These are phyloP conservation scores for Antennarius striatus DNA, from an alignment of 2,113 vertebrate genomes.

Conservation along the genomic window DNA sequence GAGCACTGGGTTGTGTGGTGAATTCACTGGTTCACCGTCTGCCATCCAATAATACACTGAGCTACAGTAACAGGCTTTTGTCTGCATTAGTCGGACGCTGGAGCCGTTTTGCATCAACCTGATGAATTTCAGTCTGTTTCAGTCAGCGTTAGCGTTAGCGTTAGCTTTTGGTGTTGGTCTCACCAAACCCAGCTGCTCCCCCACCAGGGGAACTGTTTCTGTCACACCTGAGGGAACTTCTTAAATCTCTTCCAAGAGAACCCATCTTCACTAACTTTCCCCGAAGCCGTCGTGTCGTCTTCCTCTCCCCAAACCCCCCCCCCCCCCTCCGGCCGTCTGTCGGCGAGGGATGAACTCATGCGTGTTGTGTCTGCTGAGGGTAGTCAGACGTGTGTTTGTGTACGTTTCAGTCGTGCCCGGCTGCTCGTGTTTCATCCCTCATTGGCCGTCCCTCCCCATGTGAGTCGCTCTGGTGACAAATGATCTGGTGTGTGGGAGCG, in stretches of 20 bases:
- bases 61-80: no score
- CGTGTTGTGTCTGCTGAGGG: slow-evolving; percentile 40
- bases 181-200: no score
- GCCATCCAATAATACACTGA: no score
- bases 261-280: neutral
- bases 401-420: slow-evolving; percentile 50
- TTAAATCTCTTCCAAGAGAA: neutral
- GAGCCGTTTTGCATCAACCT: no score
- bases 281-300: neutral
- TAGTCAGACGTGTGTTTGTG: slow-evolving; percentile 72
- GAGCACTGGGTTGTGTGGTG: no score
- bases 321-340: slow-evolving; percentile 5
- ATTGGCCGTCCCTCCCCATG: slow-evolving; percentile 54
- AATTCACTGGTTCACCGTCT: no score
- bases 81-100: no score
- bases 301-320: neutral
- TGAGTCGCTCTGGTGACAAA: slow-evolving; percentile 40
- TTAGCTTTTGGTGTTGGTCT: no score
- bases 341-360: slow-evolving; percentile 51
- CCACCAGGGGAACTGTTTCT: no score
- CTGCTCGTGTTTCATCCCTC: slow-evolving; percentile 66
- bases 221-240: no score
- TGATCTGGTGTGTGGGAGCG: neutral
- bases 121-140: no score
- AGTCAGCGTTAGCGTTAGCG: no score